Percentiles rank a stretch among this genome's conserved stretches.
Conservation (phyloP, 2,113 vertebrate species). For the Microtus oregoni region DNA sequence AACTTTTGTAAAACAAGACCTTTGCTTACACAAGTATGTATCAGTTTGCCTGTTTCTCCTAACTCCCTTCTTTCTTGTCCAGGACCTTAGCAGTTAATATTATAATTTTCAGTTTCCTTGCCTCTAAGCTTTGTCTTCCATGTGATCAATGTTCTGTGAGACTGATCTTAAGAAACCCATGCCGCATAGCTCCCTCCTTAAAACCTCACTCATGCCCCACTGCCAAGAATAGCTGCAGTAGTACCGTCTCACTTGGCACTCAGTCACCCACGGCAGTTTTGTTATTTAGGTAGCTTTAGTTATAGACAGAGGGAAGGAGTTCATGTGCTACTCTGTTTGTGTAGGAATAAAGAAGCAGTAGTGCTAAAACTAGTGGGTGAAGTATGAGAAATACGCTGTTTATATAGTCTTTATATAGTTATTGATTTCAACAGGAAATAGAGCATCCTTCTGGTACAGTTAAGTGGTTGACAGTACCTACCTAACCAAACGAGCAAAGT, state of each 20-base stretch:
- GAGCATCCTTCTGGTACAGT: not conserved
- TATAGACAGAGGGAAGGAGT: conserved; percentile 1
- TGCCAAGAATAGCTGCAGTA: not conserved
- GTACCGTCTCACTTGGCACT: not conserved
- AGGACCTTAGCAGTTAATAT: conserved; percentile 27
- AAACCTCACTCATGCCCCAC: not conserved
- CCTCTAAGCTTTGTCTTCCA: not conserved
- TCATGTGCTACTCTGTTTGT: too few species aligned
- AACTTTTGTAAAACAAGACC: not conserved
- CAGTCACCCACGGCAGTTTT: not conserved
- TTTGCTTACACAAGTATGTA: conserved; percentile 3
- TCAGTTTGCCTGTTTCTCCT: not conserved
- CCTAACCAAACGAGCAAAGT: conserved; percentile 2
- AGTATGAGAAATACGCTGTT: conserved; percentile 2
- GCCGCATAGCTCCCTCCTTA: not conserved
- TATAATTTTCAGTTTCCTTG: conserved; percentile 36
- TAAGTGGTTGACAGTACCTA: not conserved
- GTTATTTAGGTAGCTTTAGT: not conserved
- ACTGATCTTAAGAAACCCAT: not conserved
- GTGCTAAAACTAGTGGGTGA: conserved; percentile 31
- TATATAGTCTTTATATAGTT: not conserved
- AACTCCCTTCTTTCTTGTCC: conserved; percentile 8
- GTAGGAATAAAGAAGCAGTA: too few species aligned
- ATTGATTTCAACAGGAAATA: conserved; percentile 21
- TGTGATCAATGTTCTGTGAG: not conserved